phyloP scores from a whole-genome alignment of 2,113 vertebrate species.

The Diphyllodes magnificus region DNA sequence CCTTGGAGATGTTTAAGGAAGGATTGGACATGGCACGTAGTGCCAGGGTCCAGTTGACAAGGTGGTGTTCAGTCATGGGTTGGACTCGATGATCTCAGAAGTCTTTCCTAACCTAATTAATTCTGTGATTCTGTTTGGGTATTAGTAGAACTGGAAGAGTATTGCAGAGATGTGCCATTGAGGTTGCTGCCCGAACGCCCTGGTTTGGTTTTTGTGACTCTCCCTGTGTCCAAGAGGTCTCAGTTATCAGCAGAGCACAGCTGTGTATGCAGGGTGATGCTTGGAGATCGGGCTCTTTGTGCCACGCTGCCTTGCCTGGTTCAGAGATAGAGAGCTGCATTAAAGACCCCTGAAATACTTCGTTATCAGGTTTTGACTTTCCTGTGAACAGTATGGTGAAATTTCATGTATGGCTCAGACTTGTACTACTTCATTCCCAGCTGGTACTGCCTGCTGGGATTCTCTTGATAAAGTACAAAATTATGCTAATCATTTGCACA shows the following conservation, averaged over 20 bases:
- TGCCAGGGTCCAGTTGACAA: not conserved
- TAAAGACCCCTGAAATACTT: not conserved
- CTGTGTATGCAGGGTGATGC: not conserved
- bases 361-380: rapidly evolving
- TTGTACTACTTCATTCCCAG: not conserved
- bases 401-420: not conserved
- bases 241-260: not conserved
- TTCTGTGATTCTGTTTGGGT: not conserved
- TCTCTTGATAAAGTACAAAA: not conserved
- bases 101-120: not conserved
- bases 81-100: not conserved
- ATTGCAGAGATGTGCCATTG: rapidly evolving
- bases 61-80: not conserved
- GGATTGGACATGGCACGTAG: rapidly evolving
- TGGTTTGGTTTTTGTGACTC: not conserved
- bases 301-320: not conserved
- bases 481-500: not conserved
- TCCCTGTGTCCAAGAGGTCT: rapidly evolving
- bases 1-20: not conserved
- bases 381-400: not conserved
- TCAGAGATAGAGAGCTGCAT: not conserved
- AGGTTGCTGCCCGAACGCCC: not conserved
- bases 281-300: not conserved
- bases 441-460: not conserved
- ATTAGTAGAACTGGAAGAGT: not conserved